Evolutionary conservation across 2,888 invertebrate genomes (phyloP).

Genomic region (Micoletzkya japonica): DNA sequence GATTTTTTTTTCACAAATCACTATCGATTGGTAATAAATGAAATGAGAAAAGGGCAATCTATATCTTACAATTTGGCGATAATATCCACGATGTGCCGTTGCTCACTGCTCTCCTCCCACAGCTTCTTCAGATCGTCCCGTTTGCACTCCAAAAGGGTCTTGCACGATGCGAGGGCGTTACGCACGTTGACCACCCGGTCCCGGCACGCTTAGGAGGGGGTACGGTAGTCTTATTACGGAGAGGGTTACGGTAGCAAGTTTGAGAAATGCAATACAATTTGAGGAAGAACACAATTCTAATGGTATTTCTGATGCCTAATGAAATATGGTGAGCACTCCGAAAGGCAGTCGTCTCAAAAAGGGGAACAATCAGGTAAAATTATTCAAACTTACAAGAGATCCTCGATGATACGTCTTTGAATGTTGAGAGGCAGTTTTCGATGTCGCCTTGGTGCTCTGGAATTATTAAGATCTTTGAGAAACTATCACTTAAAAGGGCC

Average conservation of each 20-base stretch:
- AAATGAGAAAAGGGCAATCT: background rate
- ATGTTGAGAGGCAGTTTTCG: slow-evolving; percentile 79
- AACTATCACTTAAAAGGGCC: no score
- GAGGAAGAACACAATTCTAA: no score
- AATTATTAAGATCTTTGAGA: no score
- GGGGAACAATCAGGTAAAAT: background rate
- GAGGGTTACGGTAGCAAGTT: no score
- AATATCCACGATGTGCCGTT: slow-evolving; percentile 66
- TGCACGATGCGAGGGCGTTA: slow-evolving; percentile 81
- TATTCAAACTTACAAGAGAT: slow-evolving; percentile 69
- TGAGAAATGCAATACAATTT: no score
- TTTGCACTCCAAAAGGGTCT: slow-evolving; percentile 79
- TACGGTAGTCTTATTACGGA: background rate
- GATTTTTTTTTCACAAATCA: background rate
- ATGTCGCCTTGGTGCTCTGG: slow-evolving; percentile 82
- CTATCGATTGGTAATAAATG: background rate
- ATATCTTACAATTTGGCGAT: slow-evolving; percentile 52
- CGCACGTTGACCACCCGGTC: slow-evolving; percentile 79
- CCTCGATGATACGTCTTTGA: slow-evolving; percentile 77
- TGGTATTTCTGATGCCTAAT: no score
- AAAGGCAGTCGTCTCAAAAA: no score
- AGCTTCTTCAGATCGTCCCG: slow-evolving; percentile 88
- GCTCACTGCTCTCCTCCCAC: slow-evolving; percentile 94
- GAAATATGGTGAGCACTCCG: no score
- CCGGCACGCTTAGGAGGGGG: slow-evolving; percentile 70